Evolutionary conservation across 2,797 vertebrate species (phyloP).

Genomic region (Esox lucius): DNA sequence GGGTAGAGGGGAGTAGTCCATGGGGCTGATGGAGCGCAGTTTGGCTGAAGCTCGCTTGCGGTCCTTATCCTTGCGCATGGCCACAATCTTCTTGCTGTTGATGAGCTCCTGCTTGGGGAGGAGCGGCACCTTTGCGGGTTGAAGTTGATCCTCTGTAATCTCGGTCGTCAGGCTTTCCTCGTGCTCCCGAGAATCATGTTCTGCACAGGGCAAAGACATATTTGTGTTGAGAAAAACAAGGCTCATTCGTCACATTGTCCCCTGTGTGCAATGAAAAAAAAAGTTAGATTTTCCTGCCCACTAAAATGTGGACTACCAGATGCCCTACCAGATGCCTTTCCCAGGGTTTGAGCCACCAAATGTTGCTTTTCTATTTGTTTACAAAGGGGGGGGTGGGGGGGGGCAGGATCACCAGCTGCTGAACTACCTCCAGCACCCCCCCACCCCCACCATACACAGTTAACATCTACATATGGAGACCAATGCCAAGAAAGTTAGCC

Average conservation of each 20-base stretch:
- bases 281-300: background rate
- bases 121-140: slow-evolving; percentile 80
- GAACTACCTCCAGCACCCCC: slow-evolving; percentile 31
- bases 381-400: slow-evolving; percentile 33
- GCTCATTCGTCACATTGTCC: background rate
- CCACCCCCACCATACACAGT: slow-evolving; percentile 10
- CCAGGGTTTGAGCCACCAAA: slow-evolving; percentile 52
- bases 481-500: slow-evolving; percentile 2
- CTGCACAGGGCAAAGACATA: slow-evolving; percentile 57
- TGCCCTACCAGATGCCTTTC: slow-evolving; percentile 56
- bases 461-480: background rate
- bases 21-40: slow-evolving; percentile 76
- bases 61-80: slow-evolving; percentile 90
- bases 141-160: slow-evolving; percentile 84
- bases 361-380: slow-evolving; percentile 65
- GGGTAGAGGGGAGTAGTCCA: slow-evolving; percentile 86
- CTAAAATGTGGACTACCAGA: slow-evolving; percentile 9
- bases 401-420: slow-evolving; percentile 60
- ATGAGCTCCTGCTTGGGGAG: slow-evolving; percentile 81
- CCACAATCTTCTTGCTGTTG: slow-evolving; percentile 87
- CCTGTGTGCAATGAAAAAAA: background rate
- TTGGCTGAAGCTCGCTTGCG: slow-evolving; percentile 83
- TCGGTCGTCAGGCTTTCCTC: slow-evolving; percentile 86
- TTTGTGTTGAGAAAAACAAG: background rate
- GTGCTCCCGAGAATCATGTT: slow-evolving; percentile 87